These are phyloP conservation scores for Oenanthe oenanthe DNA, from an alignment of 2,113 vertebrate genomes.

Conservation along the genomic window DNA sequence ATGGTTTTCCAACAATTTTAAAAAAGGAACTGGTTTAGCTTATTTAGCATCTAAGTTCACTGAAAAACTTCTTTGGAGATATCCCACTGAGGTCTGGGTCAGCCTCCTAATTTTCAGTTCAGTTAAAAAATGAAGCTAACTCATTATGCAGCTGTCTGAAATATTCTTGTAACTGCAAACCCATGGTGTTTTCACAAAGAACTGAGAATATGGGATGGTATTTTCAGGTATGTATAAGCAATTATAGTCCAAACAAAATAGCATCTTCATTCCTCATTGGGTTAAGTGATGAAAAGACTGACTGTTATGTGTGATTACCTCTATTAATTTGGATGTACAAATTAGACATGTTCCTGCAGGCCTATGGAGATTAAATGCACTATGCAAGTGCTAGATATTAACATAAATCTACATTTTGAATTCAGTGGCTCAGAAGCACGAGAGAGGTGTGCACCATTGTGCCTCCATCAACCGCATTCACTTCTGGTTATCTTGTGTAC, in stretches of 20 bases:
- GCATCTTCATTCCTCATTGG: neutral
- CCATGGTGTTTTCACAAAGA: neutral
- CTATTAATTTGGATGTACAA: slow-evolving; percentile 11
- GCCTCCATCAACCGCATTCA: neutral
- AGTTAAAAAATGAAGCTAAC: neutral
- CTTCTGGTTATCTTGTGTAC: neutral
- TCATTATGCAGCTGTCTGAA: neutral
- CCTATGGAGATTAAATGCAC: neutral
- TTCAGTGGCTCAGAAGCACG: neutral
- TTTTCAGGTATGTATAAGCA: slow-evolving; percentile 15
- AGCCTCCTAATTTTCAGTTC: slow-evolving; percentile 12
- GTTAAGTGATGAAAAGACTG: slow-evolving; percentile 45
- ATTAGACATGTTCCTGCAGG: slow-evolving; percentile 10
- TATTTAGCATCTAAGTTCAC: neutral
- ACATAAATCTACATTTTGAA: neutral
- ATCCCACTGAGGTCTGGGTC: neutral
- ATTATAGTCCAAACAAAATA: slow-evolving; percentile 25
- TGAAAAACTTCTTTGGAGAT: neutral
- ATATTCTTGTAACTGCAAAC: neutral
- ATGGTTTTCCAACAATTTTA: neutral
- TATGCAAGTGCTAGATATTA: neutral
- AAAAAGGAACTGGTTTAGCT: neutral
- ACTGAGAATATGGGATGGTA: neutral
- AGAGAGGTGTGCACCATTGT: neutral
- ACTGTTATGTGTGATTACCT: slow-evolving; percentile 18